Base-by-base conservation (phyloP, 1,140 invertebrate species). In the Atopsyche davidsoni region DNA sequence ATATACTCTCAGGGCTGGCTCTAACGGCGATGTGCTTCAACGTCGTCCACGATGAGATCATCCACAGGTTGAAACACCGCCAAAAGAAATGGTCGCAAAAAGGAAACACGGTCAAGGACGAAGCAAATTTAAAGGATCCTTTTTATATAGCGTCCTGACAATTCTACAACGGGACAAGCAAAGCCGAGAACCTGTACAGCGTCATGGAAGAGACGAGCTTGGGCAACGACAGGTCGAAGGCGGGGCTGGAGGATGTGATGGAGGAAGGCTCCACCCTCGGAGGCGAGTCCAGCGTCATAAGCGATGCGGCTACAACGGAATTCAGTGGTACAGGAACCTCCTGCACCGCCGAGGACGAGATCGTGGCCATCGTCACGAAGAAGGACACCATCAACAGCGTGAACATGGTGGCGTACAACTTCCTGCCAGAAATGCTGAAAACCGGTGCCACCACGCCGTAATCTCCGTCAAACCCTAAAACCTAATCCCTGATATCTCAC, bases 21-120 rank as follows among this genome's bases (percentile, higher is more conserved):
- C 73, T 98, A 43, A 92, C 95, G 14, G 92, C 93, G 32, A 97
- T 97, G 92, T 96, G 92, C 62, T 97, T 96, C 71, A 95, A 94
- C 64, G 85, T 98, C 16, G 88, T 98, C 55, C 93, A 98, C 69
- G 92, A 96, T 63, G 92, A 96, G 68, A 86, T 89, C 46, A 82
- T 88, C 21, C 85, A 88, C 68, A 79, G 84, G 55, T 76, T 87
- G 49, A 82, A 81, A 57, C 83, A 86, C 62, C 67, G 70, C 53
- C 70, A 75, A 47, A 75, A 72, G 61, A 63, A 68, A 25, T 73
- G 70, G 72, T 72, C 72, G 3, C 70, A 72, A 39, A 75, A 75
- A 47, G 65, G 68, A 19, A 75, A 73, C 32, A 67, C 64, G 14
- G 70, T 75, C 0, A 75, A 73, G 22, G 72, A 75, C 56, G 72